phyloP scores from a whole-genome alignment of 2,797 vertebrate genomes.

The Acipenser transmontanus region DNA sequence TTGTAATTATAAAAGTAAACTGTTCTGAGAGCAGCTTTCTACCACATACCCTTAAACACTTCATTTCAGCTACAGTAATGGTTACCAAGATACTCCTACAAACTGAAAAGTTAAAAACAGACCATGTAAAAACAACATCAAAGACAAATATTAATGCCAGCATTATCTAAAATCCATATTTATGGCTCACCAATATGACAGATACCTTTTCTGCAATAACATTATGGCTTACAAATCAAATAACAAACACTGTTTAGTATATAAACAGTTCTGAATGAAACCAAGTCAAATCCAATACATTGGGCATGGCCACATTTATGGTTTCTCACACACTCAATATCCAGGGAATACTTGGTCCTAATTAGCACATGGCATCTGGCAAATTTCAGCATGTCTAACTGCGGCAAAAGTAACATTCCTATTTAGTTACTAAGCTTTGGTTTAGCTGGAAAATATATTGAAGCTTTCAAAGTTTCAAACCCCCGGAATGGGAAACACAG shows the following conservation, averaged over 20 bases:
- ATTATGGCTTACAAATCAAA: slow-evolving; percentile 43
- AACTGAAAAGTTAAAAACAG: too few relatives aligned
- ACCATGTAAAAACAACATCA: too few relatives aligned
- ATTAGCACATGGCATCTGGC: slow-evolving; percentile 81
- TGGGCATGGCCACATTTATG: slow-evolving; percentile 59
- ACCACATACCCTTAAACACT: too few relatives aligned
- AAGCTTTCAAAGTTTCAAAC: slow-evolving; percentile 34
- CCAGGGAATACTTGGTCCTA: slow-evolving; percentile 74
- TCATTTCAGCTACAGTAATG: too few relatives aligned
- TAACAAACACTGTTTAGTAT: slow-evolving; percentile 40
- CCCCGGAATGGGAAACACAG: slow-evolving; percentile 32
- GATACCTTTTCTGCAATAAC: slow-evolving; percentile 36
- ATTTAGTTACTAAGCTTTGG: slow-evolving; percentile 70
- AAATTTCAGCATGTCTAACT: slow-evolving; percentile 75
- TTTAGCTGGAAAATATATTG: slow-evolving; percentile 40
- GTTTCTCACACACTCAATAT: slow-evolving; percentile 69
- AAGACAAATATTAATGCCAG: too few relatives aligned
- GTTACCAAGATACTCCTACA: too few relatives aligned
- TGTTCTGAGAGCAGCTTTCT: too few relatives aligned
- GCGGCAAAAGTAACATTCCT: slow-evolving; percentile 67
- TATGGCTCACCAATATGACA: slow-evolving; percentile 25
- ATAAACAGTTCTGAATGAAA: slow-evolving; percentile 46
- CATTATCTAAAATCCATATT: not conserved
- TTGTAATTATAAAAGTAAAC: too few relatives aligned
- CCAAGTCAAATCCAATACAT: slow-evolving; percentile 49